These are phyloP conservation scores for Apamea anceps DNA, from an alignment of 2,888 invertebrate genomes.

Conservation along the genomic window DNA sequence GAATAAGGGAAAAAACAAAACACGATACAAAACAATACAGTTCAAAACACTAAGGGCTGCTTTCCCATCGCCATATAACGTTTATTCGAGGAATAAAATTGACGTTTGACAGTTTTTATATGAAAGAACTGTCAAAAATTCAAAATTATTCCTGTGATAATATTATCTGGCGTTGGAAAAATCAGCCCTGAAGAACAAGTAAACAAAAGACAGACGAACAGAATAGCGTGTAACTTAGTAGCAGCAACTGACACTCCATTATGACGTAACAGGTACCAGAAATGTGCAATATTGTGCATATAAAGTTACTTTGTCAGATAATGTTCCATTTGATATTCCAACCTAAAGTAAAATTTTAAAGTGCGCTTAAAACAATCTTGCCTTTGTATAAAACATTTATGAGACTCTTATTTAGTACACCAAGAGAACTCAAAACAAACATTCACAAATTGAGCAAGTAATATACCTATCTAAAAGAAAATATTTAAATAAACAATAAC, in stretches of 20 bases:
- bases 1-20: conserved; percentile 34
- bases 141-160: too few relatives aligned
- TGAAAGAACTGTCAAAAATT: too few relatives aligned
- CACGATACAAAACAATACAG: conserved; percentile 1
- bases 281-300: conserved; percentile 48
- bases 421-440: not conserved
- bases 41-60: conserved; percentile 5
- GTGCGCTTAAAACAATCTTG: not conserved
- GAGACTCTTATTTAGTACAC: not conserved
- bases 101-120: too few relatives aligned
- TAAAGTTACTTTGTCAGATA: conserved; percentile 51
- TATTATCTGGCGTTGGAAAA: too few relatives aligned
- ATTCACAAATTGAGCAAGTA: not conserved
- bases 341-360: not conserved
- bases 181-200: not conserved
- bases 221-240: conserved; percentile 34
- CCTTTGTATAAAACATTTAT: too few relatives aligned
- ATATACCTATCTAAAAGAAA: not conserved
- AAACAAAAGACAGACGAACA: conserved; percentile 23
- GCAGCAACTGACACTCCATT: conserved; percentile 30
- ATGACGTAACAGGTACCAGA: conserved; percentile 9
- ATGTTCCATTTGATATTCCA: conserved; percentile 14
- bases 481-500: too few relatives aligned
- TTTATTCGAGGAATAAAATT: too few relatives aligned
- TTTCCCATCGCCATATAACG: too few relatives aligned